A percentile compares a stretch with the other conserved stretches of the same genome.
Conservation (phyloP, 2,888 invertebrate genomes). For the Muschampia staudingeri region DNA sequence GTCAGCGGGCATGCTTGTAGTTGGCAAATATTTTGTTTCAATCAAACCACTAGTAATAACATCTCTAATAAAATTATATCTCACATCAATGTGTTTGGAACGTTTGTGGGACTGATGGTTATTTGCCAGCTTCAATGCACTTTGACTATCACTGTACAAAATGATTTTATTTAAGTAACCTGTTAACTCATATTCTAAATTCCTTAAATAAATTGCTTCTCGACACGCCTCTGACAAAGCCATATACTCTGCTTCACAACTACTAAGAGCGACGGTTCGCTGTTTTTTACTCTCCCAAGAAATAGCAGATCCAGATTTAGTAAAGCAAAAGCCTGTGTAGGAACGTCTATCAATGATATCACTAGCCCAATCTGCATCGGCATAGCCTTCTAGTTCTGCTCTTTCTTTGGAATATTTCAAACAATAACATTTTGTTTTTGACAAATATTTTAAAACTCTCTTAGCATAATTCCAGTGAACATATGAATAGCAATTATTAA, state of each 20-base stretch:
- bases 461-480: constrained; percentile 37
- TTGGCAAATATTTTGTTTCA: neutral
- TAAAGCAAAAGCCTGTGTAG: constrained; percentile 57
- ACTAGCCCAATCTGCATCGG: constrained; percentile 55
- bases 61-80: constrained; percentile 2
- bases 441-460: constrained; percentile 42
- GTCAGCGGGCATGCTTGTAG: constrained; percentile 4
- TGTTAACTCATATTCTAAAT: constrained; percentile 40
- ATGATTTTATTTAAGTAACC: constrained; percentile 44
- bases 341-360: constrained; percentile 49
- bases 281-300: constrained; percentile 54
- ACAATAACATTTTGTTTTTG: constrained; percentile 48
- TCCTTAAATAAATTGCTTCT: constrained; percentile 50
- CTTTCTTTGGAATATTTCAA: constrained; percentile 46
- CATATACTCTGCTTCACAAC: constrained; percentile 47
- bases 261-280: constrained; percentile 40
- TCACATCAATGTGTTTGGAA: constrained; percentile 10
- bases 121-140: constrained; percentile 46
- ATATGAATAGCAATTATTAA: constrained; percentile 35
- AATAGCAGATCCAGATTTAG: constrained; percentile 44
- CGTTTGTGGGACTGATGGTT: constrained; percentile 9
- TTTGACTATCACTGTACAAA: constrained; percentile 51
- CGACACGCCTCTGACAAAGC: constrained; percentile 50
- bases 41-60: neutral
- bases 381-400: constrained; percentile 41